A percentile compares a stretch with the other conserved stretches of the same genome.
These are phyloP conservation scores for Orius insidiosus DNA, from an alignment of 1,140 invertebrate genomes.

Conservation along the genomic window DNA sequence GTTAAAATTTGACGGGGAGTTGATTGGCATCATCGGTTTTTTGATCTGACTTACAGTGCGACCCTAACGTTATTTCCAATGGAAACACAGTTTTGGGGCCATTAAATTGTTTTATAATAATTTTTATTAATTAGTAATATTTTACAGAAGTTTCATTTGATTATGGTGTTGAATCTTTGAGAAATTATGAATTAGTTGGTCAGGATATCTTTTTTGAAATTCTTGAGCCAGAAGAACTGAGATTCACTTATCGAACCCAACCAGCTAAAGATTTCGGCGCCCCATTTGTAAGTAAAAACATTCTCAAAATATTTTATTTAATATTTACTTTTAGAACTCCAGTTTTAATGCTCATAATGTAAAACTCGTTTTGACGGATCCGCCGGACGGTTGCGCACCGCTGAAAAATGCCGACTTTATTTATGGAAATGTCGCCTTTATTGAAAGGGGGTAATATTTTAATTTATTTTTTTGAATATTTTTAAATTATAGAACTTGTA, in stretches of 20 bases:
- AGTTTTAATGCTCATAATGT: slow-evolving; percentile 35
- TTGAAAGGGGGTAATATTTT: slow-evolving; percentile 49
- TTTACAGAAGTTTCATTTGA: too few species aligned
- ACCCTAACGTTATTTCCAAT: too few species aligned
- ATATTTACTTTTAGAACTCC: slow-evolving; percentile 36
- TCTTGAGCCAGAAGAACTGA: slow-evolving; percentile 51
- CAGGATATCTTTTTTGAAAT: slow-evolving; percentile 66
- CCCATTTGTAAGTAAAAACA: slow-evolving; percentile 58
- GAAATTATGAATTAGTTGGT: slow-evolving; percentile 15
- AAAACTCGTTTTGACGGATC: slow-evolving; percentile 47
- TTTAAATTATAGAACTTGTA: slow-evolving; percentile 46
- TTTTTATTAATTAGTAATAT: too few species aligned
- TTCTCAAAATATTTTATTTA: slow-evolving; percentile 15
- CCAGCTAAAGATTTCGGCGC: slow-evolving; percentile 65
- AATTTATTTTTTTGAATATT: neutral
- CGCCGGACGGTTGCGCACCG: slow-evolving; percentile 46
- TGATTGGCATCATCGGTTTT: too few species aligned
- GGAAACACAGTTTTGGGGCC: too few species aligned
- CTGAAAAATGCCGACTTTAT: slow-evolving; percentile 45
- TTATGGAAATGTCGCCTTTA: slow-evolving; percentile 49
- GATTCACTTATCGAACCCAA: slow-evolving; percentile 58
- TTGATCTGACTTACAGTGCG: too few species aligned
- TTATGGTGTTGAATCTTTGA: too few species aligned
- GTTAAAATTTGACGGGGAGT: too few species aligned
- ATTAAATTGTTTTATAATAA: too few species aligned